Evolutionary conservation across 2,888 invertebrate genomes (phyloP).

Genomic region (Rosalia funebris): DNA sequence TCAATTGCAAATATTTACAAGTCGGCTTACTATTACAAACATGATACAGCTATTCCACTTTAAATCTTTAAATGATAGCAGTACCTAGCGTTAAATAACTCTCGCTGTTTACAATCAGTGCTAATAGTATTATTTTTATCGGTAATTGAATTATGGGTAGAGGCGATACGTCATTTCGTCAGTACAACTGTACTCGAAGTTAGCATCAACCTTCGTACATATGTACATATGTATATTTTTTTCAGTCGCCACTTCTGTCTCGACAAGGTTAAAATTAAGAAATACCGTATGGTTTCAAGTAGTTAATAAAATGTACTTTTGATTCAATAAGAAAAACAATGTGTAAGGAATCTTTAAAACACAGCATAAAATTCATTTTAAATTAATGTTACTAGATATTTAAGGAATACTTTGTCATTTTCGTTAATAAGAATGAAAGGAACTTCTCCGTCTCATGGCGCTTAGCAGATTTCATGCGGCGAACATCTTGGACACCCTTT

Average conservation of each 20-base stretch:
- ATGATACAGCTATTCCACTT: neutral
- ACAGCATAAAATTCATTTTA: too few relatives aligned
- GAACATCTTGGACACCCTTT: too few relatives aligned
- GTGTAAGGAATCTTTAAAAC: neutral
- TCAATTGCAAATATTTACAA: constrained; percentile 21
- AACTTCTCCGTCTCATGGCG: too few relatives aligned
- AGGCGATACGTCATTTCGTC: neutral
- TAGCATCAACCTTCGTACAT: neutral
- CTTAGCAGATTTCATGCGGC: too few relatives aligned
- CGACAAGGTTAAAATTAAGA: neutral
- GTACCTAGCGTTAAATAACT: too few relatives aligned
- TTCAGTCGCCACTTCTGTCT: neutral
- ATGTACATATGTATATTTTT: neutral
- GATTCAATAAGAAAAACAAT: neutral
- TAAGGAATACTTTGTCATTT: too few relatives aligned
- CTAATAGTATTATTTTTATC: constrained; percentile 14
- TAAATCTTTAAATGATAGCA: neutral
- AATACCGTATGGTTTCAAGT: neutral
- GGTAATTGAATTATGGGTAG: constrained; percentile 19
- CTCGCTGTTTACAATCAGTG: constrained; percentile 4
- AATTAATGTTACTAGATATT: too few relatives aligned
- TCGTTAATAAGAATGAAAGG: too few relatives aligned
- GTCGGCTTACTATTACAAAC: constrained; percentile 2
- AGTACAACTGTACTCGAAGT: constrained; percentile 13
- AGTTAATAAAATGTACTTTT: neutral